Evolutionary conservation across 1,140 invertebrate genomes (phyloP), one percentile per base, ranked within the genome.

Genomic region (Gryon sp.): DNA sequence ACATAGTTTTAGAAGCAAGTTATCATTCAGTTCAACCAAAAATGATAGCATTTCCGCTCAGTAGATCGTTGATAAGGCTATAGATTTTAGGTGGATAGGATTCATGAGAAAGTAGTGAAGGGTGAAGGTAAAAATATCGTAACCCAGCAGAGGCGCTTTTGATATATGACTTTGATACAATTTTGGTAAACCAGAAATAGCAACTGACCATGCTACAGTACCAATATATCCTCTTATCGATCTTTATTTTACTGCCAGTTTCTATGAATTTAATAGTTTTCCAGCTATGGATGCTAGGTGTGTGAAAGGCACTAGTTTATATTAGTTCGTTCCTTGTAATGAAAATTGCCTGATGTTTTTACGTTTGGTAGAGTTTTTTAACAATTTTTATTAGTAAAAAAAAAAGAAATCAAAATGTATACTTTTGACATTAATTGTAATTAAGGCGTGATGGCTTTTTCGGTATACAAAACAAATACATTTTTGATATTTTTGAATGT

Each of bases 181-280:
- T 62, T 69, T 76, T 66, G 70, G 70, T 55, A 59, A 69, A 76
- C 73, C 63, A 69, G 53, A 66, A 60, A 76, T 55, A 62, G 53
- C 55, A 45, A 30, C 30, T 20, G 15, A 28, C 38, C 38, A 46
- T 28, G 22, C 52, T 57, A 14, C 52, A 59, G 16, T 30, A 14
- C 30, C 59, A 28, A 41, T 34, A 53, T 62, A 72, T 38, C 40
- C 60, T 18, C 30, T 60, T 62, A 66, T 66, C 70, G 70, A 66
- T 66, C 69, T 73, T 60, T 41, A 60, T 74, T 74, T 16, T 14
- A 16, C 36, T 26, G 52, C 45, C 46, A 38, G 55, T 65, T 73
- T 57, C 69, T 65, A 73, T 73, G 69, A 73, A 73, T 73, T 73
- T 65, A 73, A 65, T 73, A 73, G 69, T 59, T 73, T 73, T 72